Conservation (phyloP, 2,797 vertebrate species). For the Dallia pectoralis region DNA sequence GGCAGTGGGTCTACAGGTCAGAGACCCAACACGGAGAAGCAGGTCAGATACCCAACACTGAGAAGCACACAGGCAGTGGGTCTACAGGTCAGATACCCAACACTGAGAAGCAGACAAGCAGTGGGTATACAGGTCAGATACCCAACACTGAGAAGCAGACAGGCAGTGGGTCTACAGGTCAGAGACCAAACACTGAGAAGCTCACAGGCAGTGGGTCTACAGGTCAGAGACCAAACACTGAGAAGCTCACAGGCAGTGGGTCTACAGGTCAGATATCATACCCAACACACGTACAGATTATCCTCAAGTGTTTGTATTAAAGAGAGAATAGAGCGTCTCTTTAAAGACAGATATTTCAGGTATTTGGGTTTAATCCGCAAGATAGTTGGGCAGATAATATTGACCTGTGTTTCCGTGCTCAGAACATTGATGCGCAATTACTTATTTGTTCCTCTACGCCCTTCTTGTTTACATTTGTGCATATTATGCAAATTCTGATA, state of each 20-base stretch:
- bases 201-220: too few relatives aligned
- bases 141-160: neutral
- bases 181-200: too few relatives aligned
- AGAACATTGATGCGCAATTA: neutral
- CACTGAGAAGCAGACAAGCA: too few relatives aligned
- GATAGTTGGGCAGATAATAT: neutral
- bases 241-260: too few relatives aligned
- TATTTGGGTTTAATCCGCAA: neutral
- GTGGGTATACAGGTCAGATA: too few relatives aligned
- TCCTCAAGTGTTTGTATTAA: conserved; percentile 18
- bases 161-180: neutral
- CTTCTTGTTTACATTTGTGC: neutral
- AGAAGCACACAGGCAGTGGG: too few relatives aligned
- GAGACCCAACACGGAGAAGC: too few relatives aligned
- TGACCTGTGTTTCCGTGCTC: neutral
- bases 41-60: too few relatives aligned
- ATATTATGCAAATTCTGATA: neutral
- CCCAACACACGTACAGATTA: neutral
- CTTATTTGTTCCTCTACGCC: neutral
- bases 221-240: too few relatives aligned
- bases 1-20: neutral
- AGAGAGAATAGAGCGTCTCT: conserved; percentile 28
- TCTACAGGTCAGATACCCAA: too few relatives aligned
- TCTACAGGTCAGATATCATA: too few relatives aligned
- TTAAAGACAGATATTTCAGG: too few relatives aligned